phyloP scores from a whole-genome alignment of 2,797 vertebrate genomes.

The Phoeniculus purpureus region DNA sequence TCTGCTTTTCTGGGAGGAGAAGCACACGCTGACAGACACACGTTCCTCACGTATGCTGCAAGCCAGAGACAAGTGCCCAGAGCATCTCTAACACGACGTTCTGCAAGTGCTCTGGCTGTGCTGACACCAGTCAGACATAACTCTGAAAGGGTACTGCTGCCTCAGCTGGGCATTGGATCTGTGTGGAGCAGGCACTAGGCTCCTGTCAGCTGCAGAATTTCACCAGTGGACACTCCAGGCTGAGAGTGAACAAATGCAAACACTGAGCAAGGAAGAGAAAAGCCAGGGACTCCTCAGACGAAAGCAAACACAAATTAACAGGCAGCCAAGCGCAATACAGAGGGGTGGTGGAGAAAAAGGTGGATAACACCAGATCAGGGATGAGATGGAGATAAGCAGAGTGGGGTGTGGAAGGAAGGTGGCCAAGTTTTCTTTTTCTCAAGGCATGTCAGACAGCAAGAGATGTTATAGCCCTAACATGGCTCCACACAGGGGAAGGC shows the following conservation, averaged over 20 bases:
- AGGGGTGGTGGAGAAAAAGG: not conserved
- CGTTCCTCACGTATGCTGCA: accelerated
- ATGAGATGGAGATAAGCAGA: not conserved
- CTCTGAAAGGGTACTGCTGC: not conserved
- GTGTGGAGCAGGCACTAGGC: not conserved
- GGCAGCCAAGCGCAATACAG: not conserved
- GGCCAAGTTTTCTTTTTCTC: not conserved
- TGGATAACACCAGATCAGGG: not conserved
- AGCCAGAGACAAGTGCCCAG: not conserved
- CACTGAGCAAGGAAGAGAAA: not conserved
- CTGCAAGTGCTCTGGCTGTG: not conserved
- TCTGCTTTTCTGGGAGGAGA: not conserved
- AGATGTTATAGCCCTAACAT: not conserved
- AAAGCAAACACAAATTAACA: not conserved
- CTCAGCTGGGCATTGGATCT: not conserved
- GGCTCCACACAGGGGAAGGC: not conserved
- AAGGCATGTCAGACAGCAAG: accelerated
- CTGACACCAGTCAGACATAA: not conserved
- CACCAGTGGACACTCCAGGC: not conserved
- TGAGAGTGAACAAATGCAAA: not conserved
- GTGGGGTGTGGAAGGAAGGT: not conserved
- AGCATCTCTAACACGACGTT: not conserved
- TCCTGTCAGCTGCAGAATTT: not conserved
- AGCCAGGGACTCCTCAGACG: not conserved
- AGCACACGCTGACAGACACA: not conserved